Percentiles rank a stretch among this genome's conserved stretches.
phyloP scores from a whole-genome alignment of 2,888 invertebrate genomes.

The Tenthredo livida region DNA sequence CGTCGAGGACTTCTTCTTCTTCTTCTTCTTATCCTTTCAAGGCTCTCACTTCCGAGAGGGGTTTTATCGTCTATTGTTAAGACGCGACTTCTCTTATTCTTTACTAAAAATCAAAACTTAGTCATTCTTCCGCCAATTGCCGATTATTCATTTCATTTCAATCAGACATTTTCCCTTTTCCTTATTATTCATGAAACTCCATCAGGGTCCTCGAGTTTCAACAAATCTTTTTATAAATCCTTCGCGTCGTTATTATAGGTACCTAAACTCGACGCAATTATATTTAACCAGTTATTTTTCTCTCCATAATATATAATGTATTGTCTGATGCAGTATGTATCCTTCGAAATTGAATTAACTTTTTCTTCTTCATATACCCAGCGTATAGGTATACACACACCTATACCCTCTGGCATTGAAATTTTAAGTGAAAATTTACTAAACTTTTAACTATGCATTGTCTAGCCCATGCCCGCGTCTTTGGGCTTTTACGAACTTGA shows the following conservation, averaged over 20 bases:
- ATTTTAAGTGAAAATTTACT: neutral
- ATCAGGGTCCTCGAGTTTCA: neutral
- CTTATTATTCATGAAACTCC: neutral
- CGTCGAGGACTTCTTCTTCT: neutral
- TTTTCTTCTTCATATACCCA: neutral
- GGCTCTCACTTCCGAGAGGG: constrained; percentile 1
- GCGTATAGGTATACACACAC: neutral
- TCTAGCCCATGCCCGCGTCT: neutral
- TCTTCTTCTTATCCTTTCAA: constrained; percentile 12
- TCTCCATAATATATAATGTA: neutral
- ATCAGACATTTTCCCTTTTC: neutral
- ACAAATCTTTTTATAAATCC: neutral
- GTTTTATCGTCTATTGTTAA: constrained; percentile 43
- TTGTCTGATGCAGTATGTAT: neutral
- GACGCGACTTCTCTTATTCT: neutral
- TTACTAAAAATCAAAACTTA: constrained; percentile 31
- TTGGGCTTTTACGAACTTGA: neutral
- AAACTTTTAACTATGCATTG: neutral
- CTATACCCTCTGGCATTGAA: neutral
- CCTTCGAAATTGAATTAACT: neutral
- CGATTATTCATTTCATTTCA: constrained; percentile 5
- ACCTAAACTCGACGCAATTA: neutral
- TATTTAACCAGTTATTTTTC: neutral
- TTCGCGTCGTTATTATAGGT: neutral
- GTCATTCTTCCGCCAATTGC: neutral